These are phyloP conservation scores for Campoplex capitator DNA, from an alignment of 2,888 invertebrate species.

Conservation along the genomic window DNA sequence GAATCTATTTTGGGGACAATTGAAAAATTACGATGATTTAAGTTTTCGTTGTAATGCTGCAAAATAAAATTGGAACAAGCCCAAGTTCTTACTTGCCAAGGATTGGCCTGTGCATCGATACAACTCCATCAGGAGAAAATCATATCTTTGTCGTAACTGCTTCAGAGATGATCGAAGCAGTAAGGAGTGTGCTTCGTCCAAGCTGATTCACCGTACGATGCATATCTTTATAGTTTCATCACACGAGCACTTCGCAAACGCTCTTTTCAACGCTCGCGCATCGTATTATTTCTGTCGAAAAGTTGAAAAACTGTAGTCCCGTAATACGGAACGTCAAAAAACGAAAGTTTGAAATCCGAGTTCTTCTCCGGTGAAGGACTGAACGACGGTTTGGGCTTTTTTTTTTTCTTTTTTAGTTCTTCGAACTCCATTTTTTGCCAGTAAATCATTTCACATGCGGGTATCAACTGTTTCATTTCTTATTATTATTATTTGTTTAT, in stretches of 20 bases:
- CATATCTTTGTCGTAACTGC: neutral
- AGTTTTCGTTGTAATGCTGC: neutral
- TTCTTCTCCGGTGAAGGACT: neutral
- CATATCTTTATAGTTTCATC: neutral
- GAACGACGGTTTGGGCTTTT: neutral
- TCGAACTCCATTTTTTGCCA: too few relatives aligned
- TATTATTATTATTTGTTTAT: neutral
- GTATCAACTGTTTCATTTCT: neutral
- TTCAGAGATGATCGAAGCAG: conserved; percentile 13
- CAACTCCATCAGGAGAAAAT: neutral
- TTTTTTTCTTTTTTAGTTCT: neutral
- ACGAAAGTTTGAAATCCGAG: neutral
- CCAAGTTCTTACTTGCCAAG: neutral
- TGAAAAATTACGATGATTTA: neutral
- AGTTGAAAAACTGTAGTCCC: neutral
- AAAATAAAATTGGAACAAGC: neutral
- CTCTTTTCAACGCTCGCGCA: neutral
- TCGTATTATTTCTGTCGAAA: neutral
- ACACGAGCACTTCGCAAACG: neutral
- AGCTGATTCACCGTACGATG: neutral
- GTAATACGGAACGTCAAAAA: neutral
- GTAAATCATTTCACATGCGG: too few relatives aligned
- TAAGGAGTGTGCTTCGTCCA: conserved; percentile 1
- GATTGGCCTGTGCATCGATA: neutral
- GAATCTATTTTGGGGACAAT: neutral